Evolutionary conservation across 1,140 invertebrate species (phyloP).

Genomic region (Mylabris phalerata): DNA sequence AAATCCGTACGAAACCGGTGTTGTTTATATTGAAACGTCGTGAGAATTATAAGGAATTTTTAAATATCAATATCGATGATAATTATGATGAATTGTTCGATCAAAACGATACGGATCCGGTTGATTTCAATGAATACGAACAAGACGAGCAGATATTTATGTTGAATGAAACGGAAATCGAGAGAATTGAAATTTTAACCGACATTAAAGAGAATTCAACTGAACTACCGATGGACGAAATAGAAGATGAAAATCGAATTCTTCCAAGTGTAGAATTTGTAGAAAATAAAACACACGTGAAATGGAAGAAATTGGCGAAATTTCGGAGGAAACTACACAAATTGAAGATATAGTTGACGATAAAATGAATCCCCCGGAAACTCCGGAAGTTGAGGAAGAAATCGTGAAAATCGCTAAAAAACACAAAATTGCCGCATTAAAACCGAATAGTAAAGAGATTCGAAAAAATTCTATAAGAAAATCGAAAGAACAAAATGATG

Average conservation of each 20-base stretch:
- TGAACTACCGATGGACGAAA: too few relatives aligned
- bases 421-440: background rate
- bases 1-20: conserved; percentile 70
- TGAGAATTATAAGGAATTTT: conserved; percentile 33
- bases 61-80: conserved; percentile 18
- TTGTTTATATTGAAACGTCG: conserved; percentile 68
- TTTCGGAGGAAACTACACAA: too few relatives aligned
- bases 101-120: background rate
- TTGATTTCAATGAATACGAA: conserved; percentile 13
- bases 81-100: conserved; percentile 12
- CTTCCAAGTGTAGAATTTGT: too few relatives aligned
- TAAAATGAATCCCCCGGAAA: background rate
- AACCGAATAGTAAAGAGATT: too few relatives aligned
- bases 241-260: too few relatives aligned
- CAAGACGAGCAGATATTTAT: background rate
- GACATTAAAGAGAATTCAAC: too few relatives aligned
- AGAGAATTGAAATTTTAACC: too few relatives aligned
- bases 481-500: too few relatives aligned
- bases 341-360: background rate
- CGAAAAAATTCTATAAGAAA: too few relatives aligned
- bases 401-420: background rate
- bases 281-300: background rate
- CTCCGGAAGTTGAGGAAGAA: background rate
- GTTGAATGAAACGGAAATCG: background rate
- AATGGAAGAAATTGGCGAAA: background rate